Base-by-base conservation (phyloP, 2,797 vertebrate genomes). In the Lacerta bilineata region DNA sequence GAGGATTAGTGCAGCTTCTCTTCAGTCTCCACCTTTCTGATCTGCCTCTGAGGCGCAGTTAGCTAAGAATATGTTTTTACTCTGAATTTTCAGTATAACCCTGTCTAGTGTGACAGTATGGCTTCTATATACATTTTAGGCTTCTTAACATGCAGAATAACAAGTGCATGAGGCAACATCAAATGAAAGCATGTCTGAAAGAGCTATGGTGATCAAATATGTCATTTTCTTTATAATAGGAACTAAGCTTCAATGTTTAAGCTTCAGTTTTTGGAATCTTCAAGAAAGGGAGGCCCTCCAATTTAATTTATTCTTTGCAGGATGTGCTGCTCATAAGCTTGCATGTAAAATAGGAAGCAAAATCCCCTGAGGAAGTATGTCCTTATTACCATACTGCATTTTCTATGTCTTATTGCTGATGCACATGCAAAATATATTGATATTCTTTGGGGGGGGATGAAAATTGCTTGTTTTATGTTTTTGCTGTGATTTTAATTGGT, bases 1-100 rank as follows among this genome's bases (percentile, higher is more conserved):
- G 79, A 82, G 64, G 61, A 64, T 41, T 93, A 87, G 74, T 80
- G 81, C n/a, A 78, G 36, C 84, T 88, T 27, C 13, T 83, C 80
- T 91, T 92, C 89, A 55, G 68, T 29, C 50, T 91, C 71, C 89
- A 64, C 82, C 69, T 55, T 61, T 92, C 83, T 90, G 33, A 88
- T 94, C 72, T 72, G 50, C 80, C 90, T 87, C 71, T 91, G 46
- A 89, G 87, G 59, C 87, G 83, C 66, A 75, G 0, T 87, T 83
- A 78, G 78, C 50, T 50, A 41, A 77, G 66, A 80, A 25, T 71
- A 27, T 39, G 33, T 87, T 87, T 77, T 87, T 33, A 46, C 69
- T 87, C 20, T 87, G 33, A 84, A 64, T 72, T 46, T 77, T 68
- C n/a, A 41, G 6, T 50, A 46, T 33, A 84, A 46, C 76, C 9